Evolutionary conservation across 2,113 vertebrate genomes (phyloP).

Genomic region (Salminus brasiliensis): DNA sequence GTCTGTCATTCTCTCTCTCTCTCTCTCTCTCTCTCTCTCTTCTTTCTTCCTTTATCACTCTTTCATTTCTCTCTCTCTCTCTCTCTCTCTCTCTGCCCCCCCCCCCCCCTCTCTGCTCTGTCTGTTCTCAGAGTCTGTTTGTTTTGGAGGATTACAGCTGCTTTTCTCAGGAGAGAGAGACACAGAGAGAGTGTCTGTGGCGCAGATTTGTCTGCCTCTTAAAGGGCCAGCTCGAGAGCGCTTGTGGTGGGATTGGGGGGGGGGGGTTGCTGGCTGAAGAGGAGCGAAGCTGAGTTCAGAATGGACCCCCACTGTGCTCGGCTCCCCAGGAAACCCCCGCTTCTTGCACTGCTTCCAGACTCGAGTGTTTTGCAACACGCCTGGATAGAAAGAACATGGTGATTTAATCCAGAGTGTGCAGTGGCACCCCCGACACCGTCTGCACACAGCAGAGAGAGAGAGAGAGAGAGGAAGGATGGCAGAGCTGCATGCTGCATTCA

Average conservation of each 20-base stretch:
- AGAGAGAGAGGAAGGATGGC: constrained; percentile 32
- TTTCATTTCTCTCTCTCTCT: constrained; percentile 56
- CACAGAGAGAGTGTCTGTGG: constrained; percentile 43
- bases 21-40: constrained; percentile 46
- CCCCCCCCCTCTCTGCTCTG: no score
- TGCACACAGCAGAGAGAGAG: constrained; percentile 20
- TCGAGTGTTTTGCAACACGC: not conserved
- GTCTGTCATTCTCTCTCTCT: constrained; percentile 51
- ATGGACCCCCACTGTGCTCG: not conserved
- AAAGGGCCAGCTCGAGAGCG: constrained; percentile 48
- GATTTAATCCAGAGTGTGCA: constrained; percentile 43
- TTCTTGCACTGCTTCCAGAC: not conserved
- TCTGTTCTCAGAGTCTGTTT: constrained; percentile 63
- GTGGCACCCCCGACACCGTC: constrained; percentile 31
- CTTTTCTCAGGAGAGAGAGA: constrained; percentile 59
- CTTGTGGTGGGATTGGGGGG: no score
- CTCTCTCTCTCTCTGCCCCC: not conserved
- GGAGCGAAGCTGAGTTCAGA: not conserved
- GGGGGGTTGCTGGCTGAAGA: not conserved
- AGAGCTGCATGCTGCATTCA: constrained; percentile 13
- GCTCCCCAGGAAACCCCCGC: not conserved
- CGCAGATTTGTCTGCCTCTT: constrained; percentile 47
- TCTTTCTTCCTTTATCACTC: constrained; percentile 17
- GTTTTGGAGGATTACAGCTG: constrained; percentile 70
- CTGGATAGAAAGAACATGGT: constrained; percentile 28